Conservation (phyloP, 1,140 invertebrate genomes). For the Proctacanthus coquilletti region DNA sequence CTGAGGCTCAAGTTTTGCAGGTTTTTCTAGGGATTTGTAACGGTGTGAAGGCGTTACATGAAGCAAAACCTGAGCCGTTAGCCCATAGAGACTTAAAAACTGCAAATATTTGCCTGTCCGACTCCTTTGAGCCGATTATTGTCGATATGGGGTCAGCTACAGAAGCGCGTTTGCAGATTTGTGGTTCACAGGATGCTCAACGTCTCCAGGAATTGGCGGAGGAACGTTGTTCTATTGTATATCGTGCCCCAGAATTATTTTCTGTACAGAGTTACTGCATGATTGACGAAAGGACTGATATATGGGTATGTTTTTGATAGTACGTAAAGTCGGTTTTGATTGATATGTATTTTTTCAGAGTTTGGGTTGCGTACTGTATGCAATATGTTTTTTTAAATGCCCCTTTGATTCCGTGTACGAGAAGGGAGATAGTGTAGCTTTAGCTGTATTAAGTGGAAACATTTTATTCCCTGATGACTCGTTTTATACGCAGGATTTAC, state of each 20-base stretch:
- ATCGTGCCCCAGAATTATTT: constrained; percentile 75
- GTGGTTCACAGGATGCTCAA: constrained; percentile 52
- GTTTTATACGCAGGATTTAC: constrained; percentile 49
- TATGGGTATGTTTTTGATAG: constrained; percentile 50
- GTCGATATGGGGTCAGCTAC: constrained; percentile 77
- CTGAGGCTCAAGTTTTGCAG: constrained; percentile 45
- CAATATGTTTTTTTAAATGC: constrained; percentile 70
- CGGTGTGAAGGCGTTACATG: constrained; percentile 59
- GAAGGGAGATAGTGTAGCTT: constrained; percentile 70
- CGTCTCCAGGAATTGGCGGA: constrained; percentile 64
- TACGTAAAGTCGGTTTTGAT: neutral
- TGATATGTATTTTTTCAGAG: constrained; percentile 42
- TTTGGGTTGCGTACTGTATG: constrained; percentile 71
- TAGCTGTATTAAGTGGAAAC: constrained; percentile 67
- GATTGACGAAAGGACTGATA: constrained; percentile 72
- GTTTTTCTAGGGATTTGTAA: constrained; percentile 62
- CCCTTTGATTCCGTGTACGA: constrained; percentile 77
- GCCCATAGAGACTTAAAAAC: constrained; percentile 77
- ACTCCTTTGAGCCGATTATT: constrained; percentile 55
- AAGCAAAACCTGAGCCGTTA: constrained; percentile 51
- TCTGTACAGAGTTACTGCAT: constrained; percentile 65
- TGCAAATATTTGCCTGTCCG: constrained; percentile 60
- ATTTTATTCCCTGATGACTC: constrained; percentile 54
- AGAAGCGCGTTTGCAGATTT: constrained; percentile 57
- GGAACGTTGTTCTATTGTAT: constrained; percentile 75